Conservation (phyloP, 2,797 vertebrate species). For the Halcyon leucocephala region DNA sequence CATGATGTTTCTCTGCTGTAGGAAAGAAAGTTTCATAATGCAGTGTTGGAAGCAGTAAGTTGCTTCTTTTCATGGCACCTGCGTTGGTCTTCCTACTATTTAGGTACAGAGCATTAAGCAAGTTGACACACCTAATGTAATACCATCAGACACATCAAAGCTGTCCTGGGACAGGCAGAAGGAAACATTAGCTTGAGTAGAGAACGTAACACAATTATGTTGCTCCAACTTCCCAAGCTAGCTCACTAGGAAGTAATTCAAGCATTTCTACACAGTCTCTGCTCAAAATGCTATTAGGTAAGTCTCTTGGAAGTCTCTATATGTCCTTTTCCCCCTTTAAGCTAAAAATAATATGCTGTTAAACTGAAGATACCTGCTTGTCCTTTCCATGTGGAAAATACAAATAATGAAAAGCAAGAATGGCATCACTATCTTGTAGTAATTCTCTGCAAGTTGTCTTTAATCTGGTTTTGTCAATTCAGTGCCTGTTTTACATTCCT, state of each 20-base stretch:
- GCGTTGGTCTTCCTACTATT: not conserved
- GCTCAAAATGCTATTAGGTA: not conserved
- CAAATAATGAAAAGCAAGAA: not conserved
- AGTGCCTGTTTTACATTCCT: not conserved
- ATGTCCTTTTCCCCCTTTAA: not conserved
- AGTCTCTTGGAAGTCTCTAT: not conserved
- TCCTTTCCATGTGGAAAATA: not conserved
- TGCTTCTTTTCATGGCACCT: not conserved
- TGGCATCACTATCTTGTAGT: not conserved
- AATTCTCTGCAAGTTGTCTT: not conserved
- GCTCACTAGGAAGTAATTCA: slow-evolving; percentile 42
- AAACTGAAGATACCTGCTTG: not conserved
- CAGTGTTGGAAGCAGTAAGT: not conserved
- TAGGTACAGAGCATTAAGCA: not conserved
- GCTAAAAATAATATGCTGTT: not conserved
- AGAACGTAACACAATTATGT: slow-evolving; percentile 15
- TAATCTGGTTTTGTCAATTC: not conserved
- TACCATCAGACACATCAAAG: slow-evolving; percentile 17
- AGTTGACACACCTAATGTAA: slow-evolving; percentile 12
- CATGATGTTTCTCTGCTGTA: not conserved
- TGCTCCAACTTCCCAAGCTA: slow-evolving; percentile 15
- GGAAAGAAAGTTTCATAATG: not conserved
- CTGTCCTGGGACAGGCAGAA: not conserved
- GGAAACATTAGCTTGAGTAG: slow-evolving; percentile 21
- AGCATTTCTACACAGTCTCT: not conserved